Percentiles rank a stretch among this genome's conserved stretches.
phyloP scores from a whole-genome alignment of 2,888 invertebrate genomes.

The Entomobrya proxima region DNA sequence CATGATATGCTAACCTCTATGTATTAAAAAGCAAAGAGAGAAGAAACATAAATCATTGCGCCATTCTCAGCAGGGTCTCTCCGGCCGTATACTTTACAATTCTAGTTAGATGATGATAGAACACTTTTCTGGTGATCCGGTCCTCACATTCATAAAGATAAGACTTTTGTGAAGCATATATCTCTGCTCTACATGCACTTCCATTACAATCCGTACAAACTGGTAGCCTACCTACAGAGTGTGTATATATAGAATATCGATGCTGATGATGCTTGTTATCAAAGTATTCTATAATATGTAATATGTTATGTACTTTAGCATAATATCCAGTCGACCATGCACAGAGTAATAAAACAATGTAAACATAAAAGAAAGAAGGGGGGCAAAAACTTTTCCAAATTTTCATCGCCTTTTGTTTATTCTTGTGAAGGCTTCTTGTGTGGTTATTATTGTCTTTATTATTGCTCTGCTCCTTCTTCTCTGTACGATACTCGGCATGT shows the following conservation, averaged over 20 bases:
- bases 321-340: slow-evolving; percentile 36
- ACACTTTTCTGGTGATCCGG: slow-evolving; percentile 40
- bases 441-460: slow-evolving; percentile 64
- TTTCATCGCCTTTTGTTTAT: slow-evolving; percentile 66
- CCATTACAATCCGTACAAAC: too few relatives aligned
- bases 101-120: slow-evolving; percentile 45
- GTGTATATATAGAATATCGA: background rate
- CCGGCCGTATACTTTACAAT: slow-evolving; percentile 12
- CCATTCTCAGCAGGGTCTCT: slow-evolving; percentile 54
- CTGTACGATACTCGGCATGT: slow-evolving; percentile 43
- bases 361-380: slow-evolving; percentile 45
- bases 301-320: background rate
- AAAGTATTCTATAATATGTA: background rate
- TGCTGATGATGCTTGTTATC: background rate
- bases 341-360: slow-evolving; percentile 52
- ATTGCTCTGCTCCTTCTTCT: slow-evolving; percentile 47
- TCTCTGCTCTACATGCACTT: too few relatives aligned
- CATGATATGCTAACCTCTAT: background rate
- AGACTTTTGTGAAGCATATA: too few relatives aligned
- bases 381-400: slow-evolving; percentile 42
- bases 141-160: slow-evolving; percentile 28
- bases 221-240: background rate
- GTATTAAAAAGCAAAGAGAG: slow-evolving; percentile 30
- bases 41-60: slow-evolving; percentile 53
- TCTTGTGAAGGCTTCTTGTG: slow-evolving; percentile 60